phyloP scores from a whole-genome alignment of 23 tunicate species.

The Pegea sp. region DNA sequence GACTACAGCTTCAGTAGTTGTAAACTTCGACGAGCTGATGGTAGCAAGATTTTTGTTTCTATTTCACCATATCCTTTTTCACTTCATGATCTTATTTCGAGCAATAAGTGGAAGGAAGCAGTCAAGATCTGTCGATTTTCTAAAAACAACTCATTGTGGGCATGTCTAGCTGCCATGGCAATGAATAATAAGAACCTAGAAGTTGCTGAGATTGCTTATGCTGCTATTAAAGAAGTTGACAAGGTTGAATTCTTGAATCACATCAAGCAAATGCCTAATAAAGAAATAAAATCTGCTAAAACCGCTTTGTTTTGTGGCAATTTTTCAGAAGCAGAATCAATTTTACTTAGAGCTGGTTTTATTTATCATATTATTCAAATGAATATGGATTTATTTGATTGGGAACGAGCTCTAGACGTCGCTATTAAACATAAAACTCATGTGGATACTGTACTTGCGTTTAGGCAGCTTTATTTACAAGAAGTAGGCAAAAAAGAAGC shows the following conservation, averaged over 20 bases:
- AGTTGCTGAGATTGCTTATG: conserved; percentile 76
- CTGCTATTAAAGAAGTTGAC: conserved; percentile 80
- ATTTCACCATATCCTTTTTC: conserved; percentile 55
- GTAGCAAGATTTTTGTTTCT: conserved; percentile 27
- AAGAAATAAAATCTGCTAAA: conserved; percentile 43
- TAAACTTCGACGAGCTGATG: conserved; percentile 37
- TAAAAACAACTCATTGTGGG: conserved; percentile 57
- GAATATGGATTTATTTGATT: conserved; percentile 49
- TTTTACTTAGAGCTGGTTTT: conserved; percentile 33
- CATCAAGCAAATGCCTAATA: conserved; percentile 32
- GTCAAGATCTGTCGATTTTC: conserved; percentile 68
- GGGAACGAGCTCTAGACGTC: conserved; percentile 80
- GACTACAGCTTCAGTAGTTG: conserved; percentile 35
- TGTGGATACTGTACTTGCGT: conserved; percentile 84
- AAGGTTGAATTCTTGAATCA: conserved; percentile 64
- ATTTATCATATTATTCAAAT: conserved; percentile 60
- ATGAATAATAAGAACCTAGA: conserved; percentile 40
- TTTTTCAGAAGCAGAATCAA: conserved; percentile 52
- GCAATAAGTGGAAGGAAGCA: conserved; percentile 65
- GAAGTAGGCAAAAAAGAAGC: conserved; percentile 35
- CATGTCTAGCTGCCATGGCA: conserved; percentile 82
- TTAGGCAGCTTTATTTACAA: conserved; percentile 36
- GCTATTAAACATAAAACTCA: conserved; percentile 85
- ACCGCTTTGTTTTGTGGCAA: conserved; percentile 62
- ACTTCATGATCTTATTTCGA: conserved; percentile 37